A percentile compares a stretch with the other conserved stretches of the same genome.
Evolutionary conservation across 1,140 invertebrate species (phyloP).

Genomic region (Reticulitermes speratus): DNA sequence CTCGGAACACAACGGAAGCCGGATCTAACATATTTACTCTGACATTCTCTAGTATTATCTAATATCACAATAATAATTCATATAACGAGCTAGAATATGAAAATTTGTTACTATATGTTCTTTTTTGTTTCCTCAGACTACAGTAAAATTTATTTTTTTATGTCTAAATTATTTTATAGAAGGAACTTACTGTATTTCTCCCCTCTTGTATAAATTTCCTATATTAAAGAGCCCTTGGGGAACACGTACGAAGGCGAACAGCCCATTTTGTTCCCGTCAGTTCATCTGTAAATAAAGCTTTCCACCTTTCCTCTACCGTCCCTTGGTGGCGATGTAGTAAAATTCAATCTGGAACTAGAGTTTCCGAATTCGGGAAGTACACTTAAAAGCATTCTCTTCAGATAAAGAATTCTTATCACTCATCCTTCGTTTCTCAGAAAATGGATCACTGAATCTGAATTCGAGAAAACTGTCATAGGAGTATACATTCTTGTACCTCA

Average conservation of each 20-base stretch:
- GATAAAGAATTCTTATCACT: background rate
- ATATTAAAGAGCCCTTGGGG: background rate
- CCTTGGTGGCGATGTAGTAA: background rate
- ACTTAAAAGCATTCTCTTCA: background rate
- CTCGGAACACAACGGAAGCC: no score
- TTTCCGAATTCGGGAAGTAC: background rate
- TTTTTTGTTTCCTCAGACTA: no score
- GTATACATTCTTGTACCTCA: background rate
- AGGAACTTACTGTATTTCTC: no score
- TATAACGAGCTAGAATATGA: no score
- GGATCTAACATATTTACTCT: no score
- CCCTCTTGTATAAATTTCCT: background rate
- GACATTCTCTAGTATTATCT: no score
- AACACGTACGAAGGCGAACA: background rate
- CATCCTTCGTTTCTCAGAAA: background rate
- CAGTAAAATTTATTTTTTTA: no score
- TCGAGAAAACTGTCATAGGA: background rate
- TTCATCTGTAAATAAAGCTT: background rate
- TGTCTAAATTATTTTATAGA: no score
- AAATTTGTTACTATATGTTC: no score
- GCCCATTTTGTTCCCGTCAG: background rate
- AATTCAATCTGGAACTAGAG: background rate
- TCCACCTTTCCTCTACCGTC: background rate
- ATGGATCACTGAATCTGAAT: background rate
- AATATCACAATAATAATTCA: no score